Conservation (phyloP, 2,113 vertebrate species). For the Oncorhynchus gorbuscha region DNA sequence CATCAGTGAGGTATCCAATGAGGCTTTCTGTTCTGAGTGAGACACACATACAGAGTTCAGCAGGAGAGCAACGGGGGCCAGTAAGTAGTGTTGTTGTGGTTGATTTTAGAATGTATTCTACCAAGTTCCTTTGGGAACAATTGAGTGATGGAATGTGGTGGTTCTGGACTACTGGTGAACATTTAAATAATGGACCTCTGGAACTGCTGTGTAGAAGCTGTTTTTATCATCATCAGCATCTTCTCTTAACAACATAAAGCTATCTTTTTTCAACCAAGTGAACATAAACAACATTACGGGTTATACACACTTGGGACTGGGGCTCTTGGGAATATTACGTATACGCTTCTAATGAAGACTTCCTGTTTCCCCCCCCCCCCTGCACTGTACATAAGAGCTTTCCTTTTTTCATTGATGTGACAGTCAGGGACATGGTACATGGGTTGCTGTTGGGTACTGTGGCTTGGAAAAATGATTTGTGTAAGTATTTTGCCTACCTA, state of each 20-base stretch:
- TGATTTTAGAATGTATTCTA: constrained; percentile 34
- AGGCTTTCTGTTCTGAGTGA: constrained; percentile 24
- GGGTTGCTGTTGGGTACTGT: constrained; percentile 22
- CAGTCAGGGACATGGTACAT: constrained; percentile 30
- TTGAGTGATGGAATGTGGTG: constrained; percentile 18
- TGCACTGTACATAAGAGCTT: constrained; percentile 49
- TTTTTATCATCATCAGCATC: no score
- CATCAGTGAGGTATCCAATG: constrained; percentile 47
- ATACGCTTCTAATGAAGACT: constrained; percentile 19
- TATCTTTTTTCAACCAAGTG: constrained; percentile 31
- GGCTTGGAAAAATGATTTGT: constrained; percentile 21
- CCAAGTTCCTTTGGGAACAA: constrained; percentile 42
- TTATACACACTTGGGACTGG: constrained; percentile 22
- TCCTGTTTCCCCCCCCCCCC: constrained; percentile 23
- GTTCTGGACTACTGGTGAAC: constrained; percentile 32
- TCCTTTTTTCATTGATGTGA: constrained; percentile 18
- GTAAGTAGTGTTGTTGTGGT: constrained; percentile 23
- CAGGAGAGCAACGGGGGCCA: constrained; percentile 22
- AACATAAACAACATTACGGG: constrained; percentile 27
- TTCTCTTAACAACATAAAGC: background rate
- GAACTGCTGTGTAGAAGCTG: constrained; percentile 1
- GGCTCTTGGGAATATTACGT: constrained; percentile 36
- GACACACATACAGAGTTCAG: constrained; percentile 24
- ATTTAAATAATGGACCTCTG: background rate
- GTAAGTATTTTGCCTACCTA: constrained; percentile 40